Evolutionary conservation across 2,797 vertebrate genomes (phyloP), one percentile per base, ranked within the genome.

Genomic region (Discoglossus pictus): DNA sequence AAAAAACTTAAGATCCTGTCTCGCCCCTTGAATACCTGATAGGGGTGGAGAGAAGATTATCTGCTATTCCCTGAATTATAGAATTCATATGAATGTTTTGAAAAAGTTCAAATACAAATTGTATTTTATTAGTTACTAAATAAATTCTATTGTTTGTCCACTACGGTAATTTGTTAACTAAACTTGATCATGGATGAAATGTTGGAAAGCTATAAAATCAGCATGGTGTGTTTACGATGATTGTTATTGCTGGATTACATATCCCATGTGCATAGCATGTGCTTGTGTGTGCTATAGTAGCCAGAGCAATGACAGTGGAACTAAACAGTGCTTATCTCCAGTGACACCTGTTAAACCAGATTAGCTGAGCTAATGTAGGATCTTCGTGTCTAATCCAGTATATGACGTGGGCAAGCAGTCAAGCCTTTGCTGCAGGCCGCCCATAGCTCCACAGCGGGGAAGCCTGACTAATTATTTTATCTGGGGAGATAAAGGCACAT

Each of bases 281-380:
- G 40, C 42, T 56, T n/a, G 42, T 10, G 1, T 39, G 10, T 47
- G 17, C 25, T 20, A 18, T 62, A 18, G 46, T 34, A 13, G 4
- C 9, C 48, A n/a, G 15, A n/a, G 15, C 34, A 24, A 15, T 47
- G 62, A 55, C 9, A 25, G 48, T 24, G 13, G 15, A 40, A 25
- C 44, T 44, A 54, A 18, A 18, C 50, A 24, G 47, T 24, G 15
- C 25, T 61, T 46, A 68, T 60, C 48, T 38, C 25, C 44, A 42
- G 48, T 52, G 47, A 68, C 65, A 68, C 65, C 56, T 68, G 65
- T 54, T 68, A 61, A 61, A 61, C 39, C 48, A 68, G 56, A 68
- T 68, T 61, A 61, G 42, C 65, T 53, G 65, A 36, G 24, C 56
- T 68, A 61, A 68, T 53, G 65, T 34, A 21, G 39, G 16, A 54